Evolutionary conservation across 2,888 invertebrate species (phyloP), one percentile per base, ranked within the genome.

Genomic region (Cremastinae sp.): DNA sequence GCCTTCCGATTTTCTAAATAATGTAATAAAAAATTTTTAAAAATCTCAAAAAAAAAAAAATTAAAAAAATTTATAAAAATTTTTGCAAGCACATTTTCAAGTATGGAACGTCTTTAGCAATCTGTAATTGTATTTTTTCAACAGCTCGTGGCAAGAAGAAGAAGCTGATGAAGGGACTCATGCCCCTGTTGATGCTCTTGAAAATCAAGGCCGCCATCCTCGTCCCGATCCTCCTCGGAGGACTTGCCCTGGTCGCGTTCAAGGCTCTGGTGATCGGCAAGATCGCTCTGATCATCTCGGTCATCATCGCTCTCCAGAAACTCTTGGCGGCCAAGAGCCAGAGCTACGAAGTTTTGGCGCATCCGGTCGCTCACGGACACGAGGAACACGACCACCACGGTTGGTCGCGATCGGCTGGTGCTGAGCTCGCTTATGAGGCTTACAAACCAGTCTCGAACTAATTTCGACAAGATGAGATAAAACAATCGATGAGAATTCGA

Each of bases 201-300:
- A 95, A 95, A 86, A 90, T 96, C 88, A 96, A 96, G 91, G 94
- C 93, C 73, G 95, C 95, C 80, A 93, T 94, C 35, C 91, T 96
- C 79, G 93, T 95, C 83, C 96, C 96, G 35, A 90, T 96, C 81
- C 94, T 94, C 84, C 92, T 96, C 72, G 96, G 94, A 81, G 92
- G 91, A 82, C 93, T 96, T 84, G 96, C 95, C 66, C 91, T 96
- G 78, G 92, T 96, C 53, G 95, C 96, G 47, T 93, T 96, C 92
- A 96, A 96, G 92, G 96, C 96, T 78, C 92, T 96, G 81, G 90
- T 96, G 85, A 92, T 96, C 82, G 96, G 95, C 83, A 96, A 96
- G 91, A 93, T 96, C 77, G 96, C 96, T 2, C 91, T 96, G 18
- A 91, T 96, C 68, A 93, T 96, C 79, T 94, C 95, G 62, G 93